phyloP scores from a whole-genome alignment of 1,140 invertebrate species.

The Carcinoscorpius rotundicauda region DNA sequence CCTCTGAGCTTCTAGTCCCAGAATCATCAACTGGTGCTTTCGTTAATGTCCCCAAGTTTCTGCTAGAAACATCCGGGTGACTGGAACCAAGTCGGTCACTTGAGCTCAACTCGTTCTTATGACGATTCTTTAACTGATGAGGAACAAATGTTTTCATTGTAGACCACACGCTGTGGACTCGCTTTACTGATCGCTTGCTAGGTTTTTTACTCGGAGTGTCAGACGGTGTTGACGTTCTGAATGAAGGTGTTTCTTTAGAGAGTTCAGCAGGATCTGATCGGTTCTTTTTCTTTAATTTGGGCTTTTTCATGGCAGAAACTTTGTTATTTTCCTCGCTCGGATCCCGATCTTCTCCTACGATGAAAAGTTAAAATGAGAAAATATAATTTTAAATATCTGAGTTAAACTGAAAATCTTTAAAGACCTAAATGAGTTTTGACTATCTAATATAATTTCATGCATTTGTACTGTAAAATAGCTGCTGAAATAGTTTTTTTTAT shows the following conservation, averaged over 20 bases:
- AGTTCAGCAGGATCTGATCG: conserved; percentile 12
- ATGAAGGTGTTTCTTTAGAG: conserved; percentile 5
- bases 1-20: conserved; percentile 53
- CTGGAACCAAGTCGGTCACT: conserved; percentile 22
- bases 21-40: conserved; percentile 39
- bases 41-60: conserved; percentile 36
- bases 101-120: not conserved
- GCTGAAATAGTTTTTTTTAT: no score
- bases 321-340: no score
- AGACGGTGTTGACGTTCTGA: conserved; percentile 5
- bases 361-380: no score
- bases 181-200: conserved; percentile 12
- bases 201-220: conserved; percentile 6
- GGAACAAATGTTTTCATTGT: conserved; percentile 18
- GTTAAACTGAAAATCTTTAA: no score
- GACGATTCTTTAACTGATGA: not conserved
- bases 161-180: conserved; percentile 19
- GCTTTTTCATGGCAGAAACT: not conserved
- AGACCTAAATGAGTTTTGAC: no score
- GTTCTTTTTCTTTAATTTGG: conserved; percentile 14
- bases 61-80: conserved; percentile 28
- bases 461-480: no score
- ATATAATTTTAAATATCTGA: no score
- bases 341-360: no score
- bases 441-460: no score